Conservation (phyloP, 2,113 vertebrate species). For the Alligator mississippiensis region DNA sequence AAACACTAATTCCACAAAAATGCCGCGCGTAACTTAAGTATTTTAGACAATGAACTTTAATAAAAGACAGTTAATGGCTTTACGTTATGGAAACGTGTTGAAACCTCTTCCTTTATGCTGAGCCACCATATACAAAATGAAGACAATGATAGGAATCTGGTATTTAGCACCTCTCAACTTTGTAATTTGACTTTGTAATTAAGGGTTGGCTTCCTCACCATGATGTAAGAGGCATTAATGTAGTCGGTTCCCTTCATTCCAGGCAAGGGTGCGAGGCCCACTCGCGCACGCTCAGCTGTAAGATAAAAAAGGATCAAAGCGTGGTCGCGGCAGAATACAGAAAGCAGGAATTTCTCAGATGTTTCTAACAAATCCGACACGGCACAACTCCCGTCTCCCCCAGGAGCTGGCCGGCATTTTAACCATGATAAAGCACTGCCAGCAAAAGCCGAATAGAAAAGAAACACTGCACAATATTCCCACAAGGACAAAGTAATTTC, state of each 20-base stretch:
- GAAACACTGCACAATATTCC: conserved; percentile 51
- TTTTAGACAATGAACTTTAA: conserved; percentile 63
- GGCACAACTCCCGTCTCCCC: conserved; percentile 47
- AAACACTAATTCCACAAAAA: conserved; percentile 62
- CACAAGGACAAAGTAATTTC: conserved; percentile 60
- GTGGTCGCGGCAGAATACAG: conserved; percentile 43
- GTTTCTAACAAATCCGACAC: conserved; percentile 51
- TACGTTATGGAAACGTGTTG: conserved; percentile 64
- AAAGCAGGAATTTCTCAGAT: conserved; percentile 47
- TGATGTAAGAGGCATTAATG: conserved; percentile 98
- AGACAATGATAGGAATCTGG: conserved; percentile 67
- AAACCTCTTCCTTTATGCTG: conserved; percentile 57
- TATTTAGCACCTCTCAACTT: conserved; percentile 73
- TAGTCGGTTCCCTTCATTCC: conserved; percentile 96
- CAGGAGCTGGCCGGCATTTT: conserved; percentile 60
- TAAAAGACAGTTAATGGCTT: conserved; percentile 54
- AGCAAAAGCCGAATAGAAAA: conserved; percentile 63
- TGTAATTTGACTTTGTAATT: conserved; percentile 69
- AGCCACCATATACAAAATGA: conserved; percentile 64
- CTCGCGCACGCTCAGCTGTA: conserved; percentile 91
- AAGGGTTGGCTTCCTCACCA: conserved; percentile 86
- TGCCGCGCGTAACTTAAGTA: conserved; percentile 57
- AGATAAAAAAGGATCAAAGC: conserved; percentile 48
- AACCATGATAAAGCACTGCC: conserved; percentile 53
- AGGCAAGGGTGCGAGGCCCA: conserved; percentile 90